phyloP scores from a whole-genome alignment of 2,888 invertebrate species.

The Chirona hameri region DNA sequence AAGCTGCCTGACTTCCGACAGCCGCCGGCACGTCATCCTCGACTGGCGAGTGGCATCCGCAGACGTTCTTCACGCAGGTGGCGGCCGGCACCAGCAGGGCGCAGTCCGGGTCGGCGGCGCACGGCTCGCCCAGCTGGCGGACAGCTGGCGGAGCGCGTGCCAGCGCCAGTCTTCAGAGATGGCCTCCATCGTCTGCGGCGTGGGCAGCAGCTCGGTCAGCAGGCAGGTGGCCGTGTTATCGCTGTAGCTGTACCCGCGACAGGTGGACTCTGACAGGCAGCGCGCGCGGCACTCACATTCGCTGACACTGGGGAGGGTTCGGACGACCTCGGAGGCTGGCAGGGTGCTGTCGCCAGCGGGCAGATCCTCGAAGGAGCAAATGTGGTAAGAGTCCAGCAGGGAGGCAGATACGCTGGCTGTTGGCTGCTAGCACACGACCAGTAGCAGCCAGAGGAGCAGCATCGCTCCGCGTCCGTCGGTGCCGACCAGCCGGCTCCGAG shows the following conservation, averaged over 20 bases:
- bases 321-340: too few relatives aligned
- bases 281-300: not conserved
- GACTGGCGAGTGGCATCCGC: not conserved
- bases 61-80: not conserved
- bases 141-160: not conserved
- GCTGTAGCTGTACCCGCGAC: not conserved
- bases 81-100: not conserved
- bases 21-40: not conserved
- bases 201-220: constrained; percentile 22
- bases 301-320: not conserved
- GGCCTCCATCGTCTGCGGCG: not conserved
- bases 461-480: too few relatives aligned
- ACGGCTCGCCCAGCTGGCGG: too few relatives aligned
- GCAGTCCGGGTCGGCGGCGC: too few relatives aligned
- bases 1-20: not conserved
- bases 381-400: too few relatives aligned
- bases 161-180: not conserved
- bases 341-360: too few relatives aligned
- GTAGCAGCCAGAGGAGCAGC: too few relatives aligned
- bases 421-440: too few relatives aligned
- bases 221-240: too few relatives aligned
- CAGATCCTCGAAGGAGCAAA: too few relatives aligned
- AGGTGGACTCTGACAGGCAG: not conserved
- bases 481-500: too few relatives aligned
- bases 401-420: too few relatives aligned